Conservation (phyloP, 2,888 invertebrate species). For the Drosophila ezoana region DNA sequence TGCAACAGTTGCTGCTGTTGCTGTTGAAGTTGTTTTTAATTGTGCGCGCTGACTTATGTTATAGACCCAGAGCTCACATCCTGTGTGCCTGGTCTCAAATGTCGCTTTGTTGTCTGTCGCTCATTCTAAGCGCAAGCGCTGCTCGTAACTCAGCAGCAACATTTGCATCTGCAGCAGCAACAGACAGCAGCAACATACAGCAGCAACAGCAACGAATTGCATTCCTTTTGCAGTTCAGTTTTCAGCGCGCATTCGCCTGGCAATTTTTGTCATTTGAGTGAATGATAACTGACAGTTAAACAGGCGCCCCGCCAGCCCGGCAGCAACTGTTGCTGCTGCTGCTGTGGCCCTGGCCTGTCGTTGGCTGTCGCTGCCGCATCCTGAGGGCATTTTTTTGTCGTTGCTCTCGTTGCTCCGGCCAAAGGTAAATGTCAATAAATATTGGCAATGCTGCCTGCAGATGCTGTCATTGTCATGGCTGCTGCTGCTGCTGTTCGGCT, state of each 20-base stretch:
- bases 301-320: constrained; percentile 44
- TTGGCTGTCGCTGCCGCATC: constrained; percentile 37
- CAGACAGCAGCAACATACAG: constrained; percentile 16
- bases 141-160: constrained; percentile 61
- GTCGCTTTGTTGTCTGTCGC: constrained; percentile 36
- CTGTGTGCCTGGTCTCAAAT: constrained; percentile 46
- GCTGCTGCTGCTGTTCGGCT: constrained; percentile 29
- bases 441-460: constrained; percentile 65
- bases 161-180: constrained; percentile 56
- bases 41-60: constrained; percentile 55
- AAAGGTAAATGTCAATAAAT: constrained; percentile 80
- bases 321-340: constrained; percentile 20
- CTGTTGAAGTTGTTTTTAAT: constrained; percentile 27
- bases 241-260: constrained; percentile 41
- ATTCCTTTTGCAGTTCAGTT: constrained; percentile 46
- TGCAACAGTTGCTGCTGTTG: constrained; percentile 9
- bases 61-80: constrained; percentile 56
- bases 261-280: constrained; percentile 78
- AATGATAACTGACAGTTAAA: constrained; percentile 81
- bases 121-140: constrained; percentile 43
- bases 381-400: constrained; percentile 53
- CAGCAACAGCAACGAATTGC: constrained; percentile 29
- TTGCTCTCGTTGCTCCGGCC: constrained; percentile 37
- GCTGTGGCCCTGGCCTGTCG: constrained; percentile 48
- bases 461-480: constrained; percentile 33